Base-by-base conservation (phyloP, 2,113 vertebrate genomes). In the Clarias gariepinus region DNA sequence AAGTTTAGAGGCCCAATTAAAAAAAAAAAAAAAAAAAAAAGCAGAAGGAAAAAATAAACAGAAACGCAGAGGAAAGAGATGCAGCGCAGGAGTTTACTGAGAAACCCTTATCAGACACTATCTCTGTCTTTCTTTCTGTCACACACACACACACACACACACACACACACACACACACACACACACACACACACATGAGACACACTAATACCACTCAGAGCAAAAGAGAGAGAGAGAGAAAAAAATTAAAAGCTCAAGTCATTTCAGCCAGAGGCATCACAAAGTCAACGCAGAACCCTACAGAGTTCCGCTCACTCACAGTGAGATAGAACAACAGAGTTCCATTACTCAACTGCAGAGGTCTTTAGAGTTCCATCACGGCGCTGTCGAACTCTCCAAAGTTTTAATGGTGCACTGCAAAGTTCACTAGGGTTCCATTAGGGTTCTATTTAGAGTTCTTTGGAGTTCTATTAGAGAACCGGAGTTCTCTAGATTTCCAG, bases 31-130 rank as follows among this genome's bases (percentile, higher is more conserved):
- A 74, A 5, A 30, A 86, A 21, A 61, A 82, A 85, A 76, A 77
- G 25, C 41, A 77, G 73, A 52, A 74, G 71, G 21, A 74, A 3
- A 25, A 30, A 18, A n/a, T 12, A 36, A 80, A 12, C 18, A 86
- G 36, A 83, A 87, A 85, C 71, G 30, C 57, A n/a, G 53, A 55
- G 52, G 52, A 61, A 53, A 74, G 41, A 77, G 53, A 9, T 30
- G 52, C 18, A 16, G 41, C 52, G 57, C 64, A 82, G 68, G 16
- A 41, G 81, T 21, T 74, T 73, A 58, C 79, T 0, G 28, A 74
- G 81, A 89, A 86, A 73, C 15, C 5, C 57, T 89, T 83, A 89
- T 89, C 88, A 71, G 79, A 86, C 88, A 86, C 88, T 23, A 86
- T 86, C 88, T 89, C 53, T 58, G n/a, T 19, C 19, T 83, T 33